Evolutionary conservation across 2,888 invertebrate genomes (phyloP), one percentile per base, ranked within the genome.

Genomic region (Aleiodes leptofemur): DNA sequence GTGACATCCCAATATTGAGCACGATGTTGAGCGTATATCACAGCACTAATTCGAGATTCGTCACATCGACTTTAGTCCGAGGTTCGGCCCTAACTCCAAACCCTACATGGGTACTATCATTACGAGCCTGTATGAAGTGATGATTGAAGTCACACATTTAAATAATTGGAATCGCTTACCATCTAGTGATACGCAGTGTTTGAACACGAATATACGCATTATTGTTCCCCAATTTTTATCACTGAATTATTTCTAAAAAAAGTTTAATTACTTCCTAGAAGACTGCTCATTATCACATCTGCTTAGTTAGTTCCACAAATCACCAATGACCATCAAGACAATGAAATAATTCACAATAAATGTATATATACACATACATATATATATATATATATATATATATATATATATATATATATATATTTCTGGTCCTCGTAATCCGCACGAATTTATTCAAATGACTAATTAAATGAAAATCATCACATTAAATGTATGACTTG

Each of bases 201-300:
- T 86, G 86, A 87, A 87, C 76, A 84, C 87, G 82, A 87, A 87
- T 77, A 87, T 87, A 74, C 86, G 84, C 85, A 86, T 86, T 78
- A 82, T 78, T 66, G 11, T 50, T 43, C 9, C 1, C 16, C 29
- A 50, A 56, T 34, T 31, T 48, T 43, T 31, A 34, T 51, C 43
- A 53, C 5, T 6, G 6, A 34, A 31, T 55, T 31, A 3, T 29
- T 7, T 50, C 11, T 23, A 43, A 50, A 31, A 43, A 57, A 69
- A 57, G 31, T 68, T 14, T 6, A 51, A 51, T 14, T 51, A n/a
- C 29, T 13, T 0, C 13, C 23, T 16, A 23, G 13, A 57, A 48
- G 31, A 48, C 29, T 14, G 7, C 68, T 16, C 7, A 69, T 53
- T 69, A 53, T 34, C 69, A 69, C 69, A 69, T 23, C 2, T 23